These are phyloP conservation scores for Girardinichthys multiradiatus DNA, from an alignment of 2,113 vertebrate genomes.

Conservation along the genomic window DNA sequence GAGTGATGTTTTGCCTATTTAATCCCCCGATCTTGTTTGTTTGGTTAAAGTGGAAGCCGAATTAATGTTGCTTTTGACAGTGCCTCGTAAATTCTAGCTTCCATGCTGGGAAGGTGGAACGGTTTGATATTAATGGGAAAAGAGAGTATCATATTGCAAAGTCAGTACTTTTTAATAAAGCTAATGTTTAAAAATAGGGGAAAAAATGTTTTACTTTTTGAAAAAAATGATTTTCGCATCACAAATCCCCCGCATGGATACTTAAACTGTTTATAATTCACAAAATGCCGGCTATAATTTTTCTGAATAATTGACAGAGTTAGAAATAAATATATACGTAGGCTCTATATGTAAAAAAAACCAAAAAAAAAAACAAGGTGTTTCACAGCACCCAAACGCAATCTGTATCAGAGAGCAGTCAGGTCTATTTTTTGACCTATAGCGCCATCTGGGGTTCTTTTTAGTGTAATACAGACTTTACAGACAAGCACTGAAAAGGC, in stretches of 20 bases:
- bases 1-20: slow-evolving; percentile 9
- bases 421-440: neutral
- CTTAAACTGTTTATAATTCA: neutral
- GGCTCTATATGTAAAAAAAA: neutral
- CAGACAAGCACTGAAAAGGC: neutral
- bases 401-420: neutral
- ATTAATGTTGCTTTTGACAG: slow-evolving; percentile 31
- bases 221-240: neutral
- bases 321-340: neutral
- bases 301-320: neutral
- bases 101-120: neutral
- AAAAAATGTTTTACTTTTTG: neutral
- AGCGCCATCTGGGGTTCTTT: slow-evolving; percentile 5
- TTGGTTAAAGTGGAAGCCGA: slow-evolving; percentile 38
- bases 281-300: neutral
- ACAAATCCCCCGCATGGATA: neutral
- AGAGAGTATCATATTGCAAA: neutral
- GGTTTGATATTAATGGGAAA: neutral
- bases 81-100: slow-evolving; percentile 10
- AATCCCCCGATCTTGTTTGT: slow-evolving; percentile 23
- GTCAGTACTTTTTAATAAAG: neutral
- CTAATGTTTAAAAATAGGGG: neutral
- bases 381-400: slow-evolving; percentile 16
- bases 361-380: neutral
- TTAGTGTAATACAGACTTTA: neutral